Conservation (phyloP, 1,140 invertebrate genomes). For the Lanistes nyassanus region DNA sequence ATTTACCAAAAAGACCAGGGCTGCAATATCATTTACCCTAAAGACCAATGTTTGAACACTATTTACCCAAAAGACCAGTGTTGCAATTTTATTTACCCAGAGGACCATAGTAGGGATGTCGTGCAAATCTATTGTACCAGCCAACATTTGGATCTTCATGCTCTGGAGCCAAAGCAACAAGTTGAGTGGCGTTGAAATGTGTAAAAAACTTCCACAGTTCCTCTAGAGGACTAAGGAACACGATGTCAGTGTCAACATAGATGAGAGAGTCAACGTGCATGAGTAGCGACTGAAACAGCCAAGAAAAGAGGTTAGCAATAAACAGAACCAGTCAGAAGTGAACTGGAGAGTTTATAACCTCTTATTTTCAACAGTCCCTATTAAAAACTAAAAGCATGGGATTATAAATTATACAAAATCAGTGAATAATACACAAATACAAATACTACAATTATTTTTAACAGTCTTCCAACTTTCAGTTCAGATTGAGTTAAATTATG, state of each 20-base stretch:
- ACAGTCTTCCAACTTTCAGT: background rate
- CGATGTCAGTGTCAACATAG: conserved; percentile 93
- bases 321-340: background rate
- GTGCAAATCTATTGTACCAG: conserved; percentile 96
- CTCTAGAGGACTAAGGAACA: conserved; percentile 86
- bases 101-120: conserved; percentile 92
- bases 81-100: conserved; percentile 71
- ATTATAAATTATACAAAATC: background rate
- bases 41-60: too few species aligned
- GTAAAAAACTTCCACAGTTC: conserved; percentile 85
- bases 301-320: background rate
- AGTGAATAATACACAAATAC: background rate
- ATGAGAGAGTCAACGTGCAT: conserved; percentile 84
- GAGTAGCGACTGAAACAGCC: conserved; percentile 77
- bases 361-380: background rate
- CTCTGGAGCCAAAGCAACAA: conserved; percentile 88
- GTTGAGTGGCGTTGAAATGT: conserved; percentile 85
- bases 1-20: too few species aligned
- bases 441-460: background rate
- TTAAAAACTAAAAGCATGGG: background rate
- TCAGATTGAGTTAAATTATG: background rate
- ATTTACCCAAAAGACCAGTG: background rate
- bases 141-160: conserved; percentile 90
- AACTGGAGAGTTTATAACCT: too few species aligned
- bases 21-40: too few species aligned